These are phyloP conservation scores for Saiga tatarica DNA, from an alignment of 2,113 vertebrate species.

Conservation along the genomic window DNA sequence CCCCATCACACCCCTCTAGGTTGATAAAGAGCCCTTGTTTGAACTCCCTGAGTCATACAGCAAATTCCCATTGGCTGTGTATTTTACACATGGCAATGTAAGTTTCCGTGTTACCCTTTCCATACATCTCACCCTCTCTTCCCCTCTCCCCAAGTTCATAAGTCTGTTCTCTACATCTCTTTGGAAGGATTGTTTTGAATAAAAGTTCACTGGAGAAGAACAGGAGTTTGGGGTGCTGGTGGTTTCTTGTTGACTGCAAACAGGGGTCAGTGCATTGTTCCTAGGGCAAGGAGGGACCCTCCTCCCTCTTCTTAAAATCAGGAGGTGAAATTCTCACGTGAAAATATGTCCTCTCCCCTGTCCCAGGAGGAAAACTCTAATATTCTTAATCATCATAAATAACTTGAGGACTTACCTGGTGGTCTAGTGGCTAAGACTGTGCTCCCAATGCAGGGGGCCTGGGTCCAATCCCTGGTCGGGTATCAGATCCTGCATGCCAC, in stretches of 20 bases:
- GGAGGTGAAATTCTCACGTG: not conserved
- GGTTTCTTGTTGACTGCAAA: not conserved
- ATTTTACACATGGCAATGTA: not conserved
- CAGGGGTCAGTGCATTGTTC: not conserved
- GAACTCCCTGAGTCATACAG: not conserved
- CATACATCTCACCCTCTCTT: not conserved
- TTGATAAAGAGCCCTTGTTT: not conserved
- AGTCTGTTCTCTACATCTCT: not conserved
- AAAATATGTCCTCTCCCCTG: not conserved
- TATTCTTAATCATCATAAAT: not conserved
- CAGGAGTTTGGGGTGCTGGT: not conserved
- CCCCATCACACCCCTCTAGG: not conserved
- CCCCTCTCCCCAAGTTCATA: not conserved
- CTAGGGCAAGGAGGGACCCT: not conserved
- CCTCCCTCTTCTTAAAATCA: not conserved
- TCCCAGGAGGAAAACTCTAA: not conserved
- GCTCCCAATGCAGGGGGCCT: not conserved
- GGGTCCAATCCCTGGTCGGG: not conserved
- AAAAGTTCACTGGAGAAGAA: not conserved
- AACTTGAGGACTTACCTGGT: not conserved
- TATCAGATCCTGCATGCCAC: not conserved
- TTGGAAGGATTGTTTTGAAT: not conserved
- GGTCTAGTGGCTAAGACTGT: not conserved
- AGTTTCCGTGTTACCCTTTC: not conserved
- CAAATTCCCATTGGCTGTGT: not conserved